These are phyloP conservation scores for Mythimna pallens DNA, from an alignment of 2,888 invertebrate species.

Conservation along the genomic window DNA sequence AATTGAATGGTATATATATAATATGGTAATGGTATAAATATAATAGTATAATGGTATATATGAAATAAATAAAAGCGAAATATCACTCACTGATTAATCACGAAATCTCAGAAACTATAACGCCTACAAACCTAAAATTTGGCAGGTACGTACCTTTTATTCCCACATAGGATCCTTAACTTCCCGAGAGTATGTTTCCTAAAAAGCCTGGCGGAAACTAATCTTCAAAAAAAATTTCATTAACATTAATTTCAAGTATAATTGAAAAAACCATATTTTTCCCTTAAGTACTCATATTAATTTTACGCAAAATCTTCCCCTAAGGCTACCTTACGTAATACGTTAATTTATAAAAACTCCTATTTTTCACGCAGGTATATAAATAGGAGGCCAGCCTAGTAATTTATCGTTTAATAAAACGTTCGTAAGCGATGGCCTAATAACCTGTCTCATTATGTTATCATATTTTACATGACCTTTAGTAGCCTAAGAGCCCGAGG, in stretches of 20 bases:
- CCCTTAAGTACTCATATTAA: neutral
- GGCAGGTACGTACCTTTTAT: too few species aligned
- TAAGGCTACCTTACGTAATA: conserved; percentile 8
- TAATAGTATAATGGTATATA: too few species aligned
- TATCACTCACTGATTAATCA: too few species aligned
- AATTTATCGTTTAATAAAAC: conserved; percentile 53
- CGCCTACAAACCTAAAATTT: too few species aligned
- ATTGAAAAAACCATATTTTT: neutral
- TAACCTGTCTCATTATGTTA: conserved; percentile 15
- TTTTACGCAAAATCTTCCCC: conserved; percentile 12
- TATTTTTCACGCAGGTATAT: conserved; percentile 30
- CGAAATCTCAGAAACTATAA: too few species aligned
- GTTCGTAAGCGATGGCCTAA: conserved; percentile 14
- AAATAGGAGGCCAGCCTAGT: conserved; percentile 7
- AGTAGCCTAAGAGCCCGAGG: too few species aligned
- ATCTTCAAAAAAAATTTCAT: neutral
- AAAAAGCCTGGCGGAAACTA: too few species aligned
- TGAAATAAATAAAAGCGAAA: too few species aligned
- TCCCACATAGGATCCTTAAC: too few species aligned
- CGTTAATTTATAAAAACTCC: conserved; percentile 36
- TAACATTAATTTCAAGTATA: neutral
- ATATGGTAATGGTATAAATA: too few species aligned
- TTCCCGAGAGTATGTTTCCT: too few species aligned
- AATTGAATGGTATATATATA: too few species aligned
- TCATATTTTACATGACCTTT: neutral